Evolutionary conservation across 2,113 vertebrate genomes (phyloP), one percentile per base, ranked within the genome.

Genomic region (Lethenteron camtschaticum): DNA sequence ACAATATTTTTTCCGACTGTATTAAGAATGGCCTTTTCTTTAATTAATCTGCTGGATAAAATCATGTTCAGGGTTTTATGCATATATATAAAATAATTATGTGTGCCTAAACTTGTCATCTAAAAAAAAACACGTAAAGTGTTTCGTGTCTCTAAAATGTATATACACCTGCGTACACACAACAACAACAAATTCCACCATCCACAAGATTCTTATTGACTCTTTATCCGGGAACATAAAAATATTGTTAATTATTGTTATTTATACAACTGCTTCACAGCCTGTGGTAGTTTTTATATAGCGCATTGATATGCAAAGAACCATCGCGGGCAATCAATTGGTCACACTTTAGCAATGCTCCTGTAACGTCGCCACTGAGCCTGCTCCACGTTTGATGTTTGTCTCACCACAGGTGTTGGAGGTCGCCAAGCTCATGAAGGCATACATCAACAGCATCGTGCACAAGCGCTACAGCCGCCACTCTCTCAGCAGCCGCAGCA

Each of bases 371-470:
- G 24, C n/a, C 63, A 66, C n/a, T 20, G 55, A 4, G 18, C 20
- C 9, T 69, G 18, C n/a, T 69, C 10, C 55, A 55, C 18, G 16
- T 69, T 10, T 41, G 18, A 11, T 69, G n/a, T 68, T n/a, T 69
- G 60, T 75, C 63, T 74, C 56, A 70, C 57, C 70, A 11, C 74
- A 92, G 88, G 88, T 89, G 57, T 85, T 84, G 0, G 88, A 92
- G 78, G 89, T 92, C 77, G 85, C 87, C 63, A 92, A 92, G 79
- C 88, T 90, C 76, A 90, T 92, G 88, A 92, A 88, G 78, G 88
- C 87, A 2, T 90, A 90, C 78, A 90, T 90, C 76, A 92, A 88
- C 81, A 92, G 86, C 85, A 90, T 92, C 0, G 88, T 92, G 78
- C 90, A 87, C 81, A 89, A 90, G 74, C 84, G 88, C 70, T 90